phyloP scores from a whole-genome alignment of 2,113 vertebrate genomes.

The Maccullochella peelii region DNA sequence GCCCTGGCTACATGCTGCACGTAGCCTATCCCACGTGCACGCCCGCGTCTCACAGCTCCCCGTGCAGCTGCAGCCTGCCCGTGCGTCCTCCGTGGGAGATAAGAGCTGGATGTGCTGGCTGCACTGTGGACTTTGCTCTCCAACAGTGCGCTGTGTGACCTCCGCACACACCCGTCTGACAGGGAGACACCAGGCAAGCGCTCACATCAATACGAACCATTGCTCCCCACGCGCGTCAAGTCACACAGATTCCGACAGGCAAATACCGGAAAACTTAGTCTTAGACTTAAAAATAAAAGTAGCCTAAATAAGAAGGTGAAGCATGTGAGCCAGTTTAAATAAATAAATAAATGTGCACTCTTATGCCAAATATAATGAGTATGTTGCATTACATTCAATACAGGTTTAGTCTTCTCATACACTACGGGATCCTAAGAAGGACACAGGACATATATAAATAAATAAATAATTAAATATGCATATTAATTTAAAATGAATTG shows the following conservation, averaged over 20 bases:
- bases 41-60: background rate
- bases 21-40: too few relatives aligned
- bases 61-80: background rate
- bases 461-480: background rate
- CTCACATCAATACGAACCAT: conserved; percentile 22
- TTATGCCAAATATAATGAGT: too few relatives aligned
- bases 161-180: conserved; percentile 30
- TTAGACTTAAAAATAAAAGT: conserved; percentile 48
- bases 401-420: background rate
- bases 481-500: background rate
- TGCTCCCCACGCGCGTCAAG: background rate
- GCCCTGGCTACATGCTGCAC: conserved; percentile 32
- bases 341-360: too few relatives aligned
- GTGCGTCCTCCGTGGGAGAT: background rate
- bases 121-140: conserved; percentile 47
- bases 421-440: background rate
- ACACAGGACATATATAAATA: background rate
- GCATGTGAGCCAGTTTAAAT: background rate
- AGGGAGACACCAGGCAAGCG: conserved; percentile 1
- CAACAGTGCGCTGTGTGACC: background rate
- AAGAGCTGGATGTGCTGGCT: background rate
- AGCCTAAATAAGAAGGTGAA: fast-evolving
- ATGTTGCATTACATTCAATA: too few relatives aligned
- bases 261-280: background rate
- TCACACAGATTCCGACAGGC: background rate